Conservation (phyloP, 2,888 invertebrate species). For the Mayetiola destructor region DNA sequence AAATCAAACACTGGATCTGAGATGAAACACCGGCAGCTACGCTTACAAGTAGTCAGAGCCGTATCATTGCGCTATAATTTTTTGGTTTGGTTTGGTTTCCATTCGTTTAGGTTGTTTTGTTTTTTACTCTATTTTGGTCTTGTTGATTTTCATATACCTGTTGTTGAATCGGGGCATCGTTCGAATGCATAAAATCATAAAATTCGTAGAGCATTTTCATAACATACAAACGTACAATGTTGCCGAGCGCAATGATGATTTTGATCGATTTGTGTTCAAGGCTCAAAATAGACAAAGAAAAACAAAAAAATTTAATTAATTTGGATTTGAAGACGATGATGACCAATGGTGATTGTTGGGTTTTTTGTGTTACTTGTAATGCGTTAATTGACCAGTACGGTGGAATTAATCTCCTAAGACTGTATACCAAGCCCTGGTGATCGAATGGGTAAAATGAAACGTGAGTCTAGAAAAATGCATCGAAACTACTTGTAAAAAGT, state of each 20-base stretch:
- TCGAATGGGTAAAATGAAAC: background rate
- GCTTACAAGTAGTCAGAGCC: background rate
- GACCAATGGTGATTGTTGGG: background rate
- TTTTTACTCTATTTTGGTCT: background rate
- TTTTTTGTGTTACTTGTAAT: background rate
- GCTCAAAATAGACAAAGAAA: background rate
- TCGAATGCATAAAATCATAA: slow-evolving; percentile 5
- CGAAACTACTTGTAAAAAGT: background rate
- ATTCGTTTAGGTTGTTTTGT: background rate
- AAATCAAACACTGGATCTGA: background rate
- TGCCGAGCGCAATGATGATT: slow-evolving; percentile 3
- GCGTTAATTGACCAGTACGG: background rate
- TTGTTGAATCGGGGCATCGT: background rate
- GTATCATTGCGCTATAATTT: background rate
- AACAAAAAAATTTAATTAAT: background rate
- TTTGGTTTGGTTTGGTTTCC: background rate
- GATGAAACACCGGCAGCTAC: slow-evolving; percentile 1
- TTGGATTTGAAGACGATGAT: background rate
- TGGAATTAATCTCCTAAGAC: too few relatives aligned
- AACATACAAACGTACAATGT: background rate
- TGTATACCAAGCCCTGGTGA: too few relatives aligned
- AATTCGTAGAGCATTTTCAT: background rate
- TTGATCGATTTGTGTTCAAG: too few relatives aligned
- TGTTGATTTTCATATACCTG: too few relatives aligned
- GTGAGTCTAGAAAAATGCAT: background rate